Evolutionary conservation across 2,888 invertebrate species (phyloP).

Genomic region (Hartigia nigra): DNA sequence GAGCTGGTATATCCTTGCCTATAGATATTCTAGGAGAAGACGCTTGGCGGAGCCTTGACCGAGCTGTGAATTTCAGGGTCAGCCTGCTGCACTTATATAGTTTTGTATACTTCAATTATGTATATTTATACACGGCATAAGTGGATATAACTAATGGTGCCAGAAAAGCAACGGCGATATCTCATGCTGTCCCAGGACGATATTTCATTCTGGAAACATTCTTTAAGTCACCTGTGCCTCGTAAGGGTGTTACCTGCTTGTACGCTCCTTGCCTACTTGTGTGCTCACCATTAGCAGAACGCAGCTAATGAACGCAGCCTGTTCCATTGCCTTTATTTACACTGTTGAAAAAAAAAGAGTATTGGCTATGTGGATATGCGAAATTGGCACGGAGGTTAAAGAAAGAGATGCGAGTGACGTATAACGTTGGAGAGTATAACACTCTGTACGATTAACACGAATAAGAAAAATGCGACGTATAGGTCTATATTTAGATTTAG

Average conservation of each 20-base stretch:
- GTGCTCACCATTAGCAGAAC: neutral
- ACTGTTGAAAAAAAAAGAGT: neutral
- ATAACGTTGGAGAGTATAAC: neutral
- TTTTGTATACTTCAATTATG: neutral
- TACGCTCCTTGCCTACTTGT: neutral
- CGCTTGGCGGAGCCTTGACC: neutral
- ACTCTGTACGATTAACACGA: neutral
- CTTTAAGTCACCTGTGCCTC: neutral
- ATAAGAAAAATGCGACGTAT: neutral
- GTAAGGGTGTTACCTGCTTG: neutral
- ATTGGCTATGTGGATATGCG: neutral
- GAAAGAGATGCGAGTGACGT: neutral
- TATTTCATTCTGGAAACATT: neutral
- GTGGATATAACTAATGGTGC: neutral
- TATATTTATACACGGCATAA: neutral
- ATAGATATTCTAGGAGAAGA: neutral
- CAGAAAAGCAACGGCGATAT: neutral
- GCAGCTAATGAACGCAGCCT: neutral
- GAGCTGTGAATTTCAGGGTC: neutral
- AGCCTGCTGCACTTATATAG: neutral
- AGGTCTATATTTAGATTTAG: neutral
- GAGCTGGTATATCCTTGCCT: neutral
- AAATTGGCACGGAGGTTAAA: neutral
- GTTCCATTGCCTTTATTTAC: no score
- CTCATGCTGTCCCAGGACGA: neutral